Evolutionary conservation across 2,888 invertebrate species (phyloP).

Genomic region (Drosophila anomelani): DNA sequence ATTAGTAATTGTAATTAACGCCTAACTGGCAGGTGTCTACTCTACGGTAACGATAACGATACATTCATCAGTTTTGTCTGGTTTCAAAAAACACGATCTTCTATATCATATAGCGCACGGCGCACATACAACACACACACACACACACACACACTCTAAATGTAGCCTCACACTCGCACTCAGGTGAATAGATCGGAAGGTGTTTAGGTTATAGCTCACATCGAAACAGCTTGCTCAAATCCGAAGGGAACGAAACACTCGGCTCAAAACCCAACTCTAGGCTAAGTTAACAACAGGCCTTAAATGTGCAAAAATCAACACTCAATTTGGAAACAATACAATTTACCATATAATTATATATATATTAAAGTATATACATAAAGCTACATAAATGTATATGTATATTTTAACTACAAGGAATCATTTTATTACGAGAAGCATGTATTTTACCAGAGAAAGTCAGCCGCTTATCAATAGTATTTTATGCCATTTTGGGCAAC

Average conservation of each 20-base stretch:
- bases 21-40: constrained; percentile 40
- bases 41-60: constrained; percentile 19
- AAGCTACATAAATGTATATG: constrained; percentile 29
- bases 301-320: constrained; percentile 78
- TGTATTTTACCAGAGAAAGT: constrained; percentile 62
- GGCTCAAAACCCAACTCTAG: constrained; percentile 42
- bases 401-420: constrained; percentile 59
- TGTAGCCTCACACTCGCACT: constrained; percentile 22
- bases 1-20: constrained; percentile 58
- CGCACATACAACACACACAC: constrained; percentile 32
- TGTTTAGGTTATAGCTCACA: constrained; percentile 41
- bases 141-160: constrained; percentile 22
- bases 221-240: constrained; percentile 61
- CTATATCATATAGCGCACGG: constrained; percentile 41
- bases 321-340: constrained; percentile 64
- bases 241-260: constrained; percentile 12
- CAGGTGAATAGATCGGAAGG: constrained; percentile 24
- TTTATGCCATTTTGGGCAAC: constrained; percentile 72
- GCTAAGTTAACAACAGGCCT: constrained; percentile 70
- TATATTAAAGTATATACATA: constrained; percentile 20
- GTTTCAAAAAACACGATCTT: constrained; percentile 68
- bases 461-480: constrained; percentile 62
- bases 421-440: constrained; percentile 55
- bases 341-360: constrained; percentile 39
- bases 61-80: constrained; percentile 76